Conservation (phyloP, 2,113 vertebrate genomes). For the Lagopus leucura region DNA sequence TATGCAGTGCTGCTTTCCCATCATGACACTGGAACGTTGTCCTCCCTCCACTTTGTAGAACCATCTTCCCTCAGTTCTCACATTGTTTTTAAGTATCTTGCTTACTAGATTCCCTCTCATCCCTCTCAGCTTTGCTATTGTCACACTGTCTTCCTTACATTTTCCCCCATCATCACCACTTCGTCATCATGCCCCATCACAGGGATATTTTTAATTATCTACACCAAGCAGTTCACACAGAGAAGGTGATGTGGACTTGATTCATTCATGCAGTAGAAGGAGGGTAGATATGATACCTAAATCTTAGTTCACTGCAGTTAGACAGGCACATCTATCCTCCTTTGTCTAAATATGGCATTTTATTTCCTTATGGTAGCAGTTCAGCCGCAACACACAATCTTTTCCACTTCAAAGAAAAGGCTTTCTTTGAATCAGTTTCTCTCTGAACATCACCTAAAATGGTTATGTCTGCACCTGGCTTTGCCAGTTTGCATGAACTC, state of each 20-base stretch:
- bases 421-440: not conserved
- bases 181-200: rapidly evolving
- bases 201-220: not conserved
- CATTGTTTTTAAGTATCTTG: not conserved
- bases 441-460: not conserved
- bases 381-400: not conserved
- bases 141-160: not conserved
- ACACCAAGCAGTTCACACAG: not conserved
- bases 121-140: not conserved
- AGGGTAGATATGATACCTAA: not conserved
- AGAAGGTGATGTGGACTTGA: not conserved
- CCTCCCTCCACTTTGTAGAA: not conserved
- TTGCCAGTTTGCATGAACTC: not conserved
- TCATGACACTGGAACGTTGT: rapidly evolving
- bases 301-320: not conserved
- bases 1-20: not conserved
- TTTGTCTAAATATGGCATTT: not conserved
- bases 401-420: too few species aligned
- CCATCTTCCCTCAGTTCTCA: not conserved
- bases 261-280: not conserved
- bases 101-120: not conserved
- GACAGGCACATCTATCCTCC: not conserved
- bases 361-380: not conserved
- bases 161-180: not conserved
- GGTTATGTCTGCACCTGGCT: too few species aligned